Conservation (phyloP, 1,140 invertebrate species). For the Dryas iulia region DNA sequence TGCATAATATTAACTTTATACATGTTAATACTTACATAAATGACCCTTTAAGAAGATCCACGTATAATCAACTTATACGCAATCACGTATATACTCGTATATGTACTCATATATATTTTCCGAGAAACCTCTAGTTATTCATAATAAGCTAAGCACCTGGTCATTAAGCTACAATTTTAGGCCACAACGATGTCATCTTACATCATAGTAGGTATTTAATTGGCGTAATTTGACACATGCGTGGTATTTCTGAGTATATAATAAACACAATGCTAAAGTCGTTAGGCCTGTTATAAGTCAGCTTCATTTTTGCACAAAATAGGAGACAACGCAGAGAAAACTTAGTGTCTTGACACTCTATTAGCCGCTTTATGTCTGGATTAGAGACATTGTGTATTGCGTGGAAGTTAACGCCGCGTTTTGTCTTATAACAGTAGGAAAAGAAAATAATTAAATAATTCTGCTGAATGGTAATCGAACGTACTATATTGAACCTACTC, state of each 20-base stretch:
- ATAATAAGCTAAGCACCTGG: not conserved
- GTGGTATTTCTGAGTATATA: not conserved
- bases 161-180: constrained; percentile 14
- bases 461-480: not conserved
- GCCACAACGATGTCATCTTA: not conserved
- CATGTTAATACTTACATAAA: too few relatives aligned
- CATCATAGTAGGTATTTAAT: not conserved
- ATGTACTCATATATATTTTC: not conserved
- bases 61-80: not conserved
- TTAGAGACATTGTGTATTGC: too few relatives aligned
- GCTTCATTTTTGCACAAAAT: too few relatives aligned
- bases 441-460: not conserved
- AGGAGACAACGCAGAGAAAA: not conserved
- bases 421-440: not conserved
- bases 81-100: not conserved
- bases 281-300: not conserved
- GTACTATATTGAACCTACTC: too few relatives aligned
- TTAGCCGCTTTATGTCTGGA: too few relatives aligned
- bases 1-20: too few relatives aligned
- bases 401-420: not conserved
- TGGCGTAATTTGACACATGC: constrained; percentile 12
- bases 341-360: not conserved
- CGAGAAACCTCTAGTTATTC: not conserved
- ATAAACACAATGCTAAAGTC: not conserved
- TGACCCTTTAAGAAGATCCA: not conserved